Conservation (phyloP, 1,140 invertebrate genomes). For the Colletes latitarsis region DNA sequence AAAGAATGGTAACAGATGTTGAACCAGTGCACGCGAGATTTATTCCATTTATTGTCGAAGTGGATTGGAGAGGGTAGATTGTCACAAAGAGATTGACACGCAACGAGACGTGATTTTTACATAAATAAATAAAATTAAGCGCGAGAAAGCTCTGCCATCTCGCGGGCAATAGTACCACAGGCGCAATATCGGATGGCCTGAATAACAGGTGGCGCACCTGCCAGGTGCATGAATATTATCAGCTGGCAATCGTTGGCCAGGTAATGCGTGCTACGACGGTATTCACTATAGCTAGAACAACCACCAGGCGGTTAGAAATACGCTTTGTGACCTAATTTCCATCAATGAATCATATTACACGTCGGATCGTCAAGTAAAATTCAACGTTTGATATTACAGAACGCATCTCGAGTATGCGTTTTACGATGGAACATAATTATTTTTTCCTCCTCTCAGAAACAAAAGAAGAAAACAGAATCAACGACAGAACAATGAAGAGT, state of each 20-base stretch:
- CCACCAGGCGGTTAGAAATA: constrained; percentile 23
- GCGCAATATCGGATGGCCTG: constrained; percentile 13
- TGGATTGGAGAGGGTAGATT: no score
- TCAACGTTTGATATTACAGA: background rate
- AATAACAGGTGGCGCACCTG: constrained; percentile 58
- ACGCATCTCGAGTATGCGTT: background rate
- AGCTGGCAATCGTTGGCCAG: constrained; percentile 26
- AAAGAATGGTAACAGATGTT: background rate
- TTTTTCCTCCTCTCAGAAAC: background rate
- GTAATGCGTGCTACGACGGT: constrained; percentile 24
- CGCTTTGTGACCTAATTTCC: constrained; percentile 33
- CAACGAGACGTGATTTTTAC: background rate
- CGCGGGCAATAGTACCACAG: constrained; percentile 3
- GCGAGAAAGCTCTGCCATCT: constrained; percentile 13
- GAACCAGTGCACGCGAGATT: background rate
- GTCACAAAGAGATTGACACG: background rate
- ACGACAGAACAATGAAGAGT: no score
- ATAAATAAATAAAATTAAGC: constrained; percentile 26
- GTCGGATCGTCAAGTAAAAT: constrained; percentile 1
- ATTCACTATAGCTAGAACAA: constrained; percentile 6
- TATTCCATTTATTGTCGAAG: no score
- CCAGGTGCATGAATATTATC: constrained; percentile 44
- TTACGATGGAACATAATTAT: background rate
- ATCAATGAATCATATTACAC: constrained; percentile 41
- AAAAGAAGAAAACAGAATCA: no score